These are phyloP conservation scores for Harpalus rufipes DNA, from an alignment of 2,888 invertebrate genomes.

Conservation along the genomic window DNA sequence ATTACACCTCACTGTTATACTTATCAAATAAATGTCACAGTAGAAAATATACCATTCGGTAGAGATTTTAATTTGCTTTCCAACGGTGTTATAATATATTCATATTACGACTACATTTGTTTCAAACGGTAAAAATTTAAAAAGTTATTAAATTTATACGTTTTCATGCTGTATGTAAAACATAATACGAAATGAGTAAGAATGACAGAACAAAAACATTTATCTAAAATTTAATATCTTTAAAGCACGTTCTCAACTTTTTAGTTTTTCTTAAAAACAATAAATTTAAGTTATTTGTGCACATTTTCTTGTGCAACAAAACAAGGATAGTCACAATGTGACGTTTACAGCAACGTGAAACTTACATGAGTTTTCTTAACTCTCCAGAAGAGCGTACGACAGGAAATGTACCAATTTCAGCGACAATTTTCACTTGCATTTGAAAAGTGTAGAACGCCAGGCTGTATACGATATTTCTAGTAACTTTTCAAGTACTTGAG, in stretches of 20 bases:
- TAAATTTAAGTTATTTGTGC: constrained; percentile 1
- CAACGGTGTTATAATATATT: no score
- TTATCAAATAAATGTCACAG: no score
- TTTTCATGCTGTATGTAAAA: background rate
- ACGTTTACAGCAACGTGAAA: background rate
- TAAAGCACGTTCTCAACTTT: background rate
- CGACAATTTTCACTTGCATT: background rate
- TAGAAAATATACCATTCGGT: no score
- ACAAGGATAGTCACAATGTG: background rate
- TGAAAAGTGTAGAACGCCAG: no score
- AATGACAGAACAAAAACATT: background rate
- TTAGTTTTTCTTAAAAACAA: background rate
- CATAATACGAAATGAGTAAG: background rate
- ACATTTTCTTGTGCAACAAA: background rate
- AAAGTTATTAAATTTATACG: no score
- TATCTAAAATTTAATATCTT: background rate
- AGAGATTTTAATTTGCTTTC: no score
- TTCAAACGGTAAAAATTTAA: no score
- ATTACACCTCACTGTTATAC: no score
- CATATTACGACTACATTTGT: no score
- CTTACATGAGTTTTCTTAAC: background rate
- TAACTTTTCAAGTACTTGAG: no score
- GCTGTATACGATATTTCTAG: no score
- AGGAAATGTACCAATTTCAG: background rate
- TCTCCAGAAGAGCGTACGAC: background rate